Base-by-base conservation (phyloP, 2,797 vertebrate genomes). In the Chelon labrosus region DNA sequence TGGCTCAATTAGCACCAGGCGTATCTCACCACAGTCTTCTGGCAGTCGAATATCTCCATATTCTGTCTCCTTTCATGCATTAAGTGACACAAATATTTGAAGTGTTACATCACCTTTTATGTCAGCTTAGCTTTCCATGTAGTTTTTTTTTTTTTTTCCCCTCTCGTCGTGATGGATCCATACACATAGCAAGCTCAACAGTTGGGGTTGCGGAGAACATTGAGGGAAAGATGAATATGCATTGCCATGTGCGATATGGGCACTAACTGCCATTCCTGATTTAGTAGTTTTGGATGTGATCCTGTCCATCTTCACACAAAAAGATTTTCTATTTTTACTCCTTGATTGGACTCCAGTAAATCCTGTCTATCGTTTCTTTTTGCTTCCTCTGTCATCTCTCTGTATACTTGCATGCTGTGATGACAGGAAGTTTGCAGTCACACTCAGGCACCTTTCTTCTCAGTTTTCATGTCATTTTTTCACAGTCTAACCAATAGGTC, bases 1-100 rank as follows among this genome's bases (percentile, higher is more conserved):
- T 89, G 90, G 91, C 91, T 92, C 91, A 94, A 92, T 94, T 93
- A 94, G 89, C 88, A 87, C 82, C 83, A 76, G 85, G 44, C 69
- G 66, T 65, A 82, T 87, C 86, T 85, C 82, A 51, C 65, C 52
- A 11, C 79, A 47, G 69, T 83, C 79, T 71, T 83, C 82, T 60
- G 42, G 69, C 87, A 72, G 83, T 65, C 76, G 85, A 85, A 85
- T 84, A 77, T 86, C 86, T 87, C 83, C 79, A 72, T 83, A 81
- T 81, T 90, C 77, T 83, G 68, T 80, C 83, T 84, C 64, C 67
- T 80, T 85, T 80, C 73, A 84, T 75, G 75, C 70, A 82, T 79
- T 86, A 88, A 90, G 80, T 85, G 88, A 87, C 89, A 90, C 79
- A 88, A 80, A 88, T 66, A 80, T 82, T 64, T 73, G 72, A 81